Conservation (phyloP, 2,797 vertebrate genomes). For the Aldrovandia affinis region DNA sequence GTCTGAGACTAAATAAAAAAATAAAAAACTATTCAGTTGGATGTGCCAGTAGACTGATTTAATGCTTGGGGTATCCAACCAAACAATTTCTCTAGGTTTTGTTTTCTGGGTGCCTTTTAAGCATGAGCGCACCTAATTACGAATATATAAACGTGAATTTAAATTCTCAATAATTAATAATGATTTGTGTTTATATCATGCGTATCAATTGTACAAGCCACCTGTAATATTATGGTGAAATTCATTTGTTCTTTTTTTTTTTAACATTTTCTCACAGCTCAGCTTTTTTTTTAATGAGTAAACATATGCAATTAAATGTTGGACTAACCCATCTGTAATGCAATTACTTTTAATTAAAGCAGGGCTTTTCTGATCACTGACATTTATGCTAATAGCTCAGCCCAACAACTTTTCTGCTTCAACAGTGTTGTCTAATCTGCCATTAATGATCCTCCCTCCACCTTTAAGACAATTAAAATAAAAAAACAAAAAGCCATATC, state of each 20-base stretch:
- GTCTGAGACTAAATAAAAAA: too few species aligned
- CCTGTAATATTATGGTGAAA: not conserved
- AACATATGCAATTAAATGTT: slow-evolving; percentile 63
- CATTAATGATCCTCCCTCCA: slow-evolving; percentile 42
- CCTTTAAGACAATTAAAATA: slow-evolving; percentile 37
- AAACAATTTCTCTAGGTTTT: too few species aligned
- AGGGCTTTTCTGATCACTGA: slow-evolving; percentile 65
- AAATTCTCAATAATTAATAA: not conserved
- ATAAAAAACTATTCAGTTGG: too few species aligned
- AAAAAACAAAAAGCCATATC: not conserved
- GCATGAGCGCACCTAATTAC: too few species aligned
- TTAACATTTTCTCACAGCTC: not conserved
- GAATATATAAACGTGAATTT: too few species aligned
- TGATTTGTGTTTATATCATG: not conserved
- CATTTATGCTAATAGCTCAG: slow-evolving; percentile 65
- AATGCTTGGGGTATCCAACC: too few species aligned
- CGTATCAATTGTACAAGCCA: not conserved
- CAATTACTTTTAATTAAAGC: slow-evolving; percentile 73
- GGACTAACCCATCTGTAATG: slow-evolving; percentile 64
- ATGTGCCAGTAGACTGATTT: too few species aligned
- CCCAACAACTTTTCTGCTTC: slow-evolving; percentile 48
- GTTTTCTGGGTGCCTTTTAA: too few species aligned
- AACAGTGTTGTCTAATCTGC: slow-evolving; percentile 54
- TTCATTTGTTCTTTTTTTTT: not conserved
- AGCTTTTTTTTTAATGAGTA: not conserved